A percentile compares a stretch with the other conserved stretches of the same genome.
Evolutionary conservation across 2,888 invertebrate genomes (phyloP).

Genomic region (Microplitis manilae): DNA sequence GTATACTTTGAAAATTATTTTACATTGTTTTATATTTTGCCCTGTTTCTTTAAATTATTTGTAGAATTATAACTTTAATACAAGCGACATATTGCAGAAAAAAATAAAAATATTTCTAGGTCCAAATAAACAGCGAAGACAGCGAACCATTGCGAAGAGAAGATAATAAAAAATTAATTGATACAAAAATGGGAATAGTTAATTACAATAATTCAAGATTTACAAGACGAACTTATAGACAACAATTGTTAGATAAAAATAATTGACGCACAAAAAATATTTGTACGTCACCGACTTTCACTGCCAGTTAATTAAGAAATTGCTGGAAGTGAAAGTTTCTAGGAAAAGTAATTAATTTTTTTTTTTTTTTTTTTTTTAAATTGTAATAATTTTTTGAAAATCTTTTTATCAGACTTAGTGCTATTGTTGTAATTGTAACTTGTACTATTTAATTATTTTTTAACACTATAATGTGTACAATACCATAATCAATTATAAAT

Average conservation of each 20-base stretch:
- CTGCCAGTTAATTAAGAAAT: too few species aligned
- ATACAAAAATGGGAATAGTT: conserved; percentile 27
- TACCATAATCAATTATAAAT: conserved; percentile 2
- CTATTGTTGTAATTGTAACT: not conserved
- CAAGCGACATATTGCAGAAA: conserved; percentile 9
- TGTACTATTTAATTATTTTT: not conserved
- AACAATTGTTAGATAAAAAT: conserved; percentile 52
- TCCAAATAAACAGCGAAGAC: conserved; percentile 65
- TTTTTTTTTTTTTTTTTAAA: not conserved
- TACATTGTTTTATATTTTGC: not conserved
- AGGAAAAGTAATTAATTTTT: not conserved
- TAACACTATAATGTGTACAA: not conserved
- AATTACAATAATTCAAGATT: not conserved
- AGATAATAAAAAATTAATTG: conserved; percentile 50
- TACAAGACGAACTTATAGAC: not conserved
- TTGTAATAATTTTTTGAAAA: conserved; percentile 2
- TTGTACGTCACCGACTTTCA: conserved; percentile 31
- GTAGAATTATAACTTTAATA: conserved; percentile 19
- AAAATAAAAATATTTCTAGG: conserved; percentile 57
- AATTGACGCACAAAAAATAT: conserved; percentile 49
- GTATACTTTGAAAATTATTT: conserved; percentile 3
- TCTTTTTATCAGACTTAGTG: not conserved
- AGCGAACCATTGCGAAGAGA: conserved; percentile 63
- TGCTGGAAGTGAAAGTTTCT: conserved; percentile 47
- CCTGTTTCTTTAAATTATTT: not conserved